Percentiles rank a stretch among this genome's conserved stretches.
Conservation (phyloP, 2,113 vertebrate species). For the Bufo bufo region DNA sequence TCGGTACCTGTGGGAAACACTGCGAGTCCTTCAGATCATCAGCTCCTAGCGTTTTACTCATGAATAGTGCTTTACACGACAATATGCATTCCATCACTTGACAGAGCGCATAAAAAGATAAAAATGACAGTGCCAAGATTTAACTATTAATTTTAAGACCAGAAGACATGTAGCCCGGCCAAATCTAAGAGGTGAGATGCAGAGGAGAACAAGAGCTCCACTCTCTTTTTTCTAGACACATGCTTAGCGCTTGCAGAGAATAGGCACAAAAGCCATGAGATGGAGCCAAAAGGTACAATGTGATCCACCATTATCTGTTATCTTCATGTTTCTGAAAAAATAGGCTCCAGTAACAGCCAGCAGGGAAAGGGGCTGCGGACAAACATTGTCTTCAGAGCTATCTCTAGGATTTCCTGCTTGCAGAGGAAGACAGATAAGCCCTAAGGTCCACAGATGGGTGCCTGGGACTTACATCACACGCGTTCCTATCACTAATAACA, state of each 20-base stretch:
- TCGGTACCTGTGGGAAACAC: background rate
- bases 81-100: slow-evolving; percentile 23
- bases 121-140: slow-evolving; percentile 22
- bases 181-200: background rate
- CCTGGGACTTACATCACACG: slow-evolving; percentile 32
- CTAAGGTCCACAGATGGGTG: slow-evolving; percentile 30
- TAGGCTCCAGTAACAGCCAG: slow-evolving; percentile 26
- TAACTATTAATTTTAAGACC: slow-evolving; percentile 15
- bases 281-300: slow-evolving; percentile 42
- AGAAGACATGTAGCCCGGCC: slow-evolving; percentile 31
- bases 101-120: slow-evolving; percentile 35
- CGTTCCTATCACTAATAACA: slow-evolving; percentile 36
- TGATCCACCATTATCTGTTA: slow-evolving; percentile 52
- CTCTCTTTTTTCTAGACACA: slow-evolving; percentile 10
- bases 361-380: slow-evolving; percentile 39
- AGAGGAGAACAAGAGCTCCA: slow-evolving; percentile 14
- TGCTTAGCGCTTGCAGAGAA: slow-evolving; percentile 37
- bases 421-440: slow-evolving; percentile 56
- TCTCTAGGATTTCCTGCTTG: slow-evolving; percentile 58
- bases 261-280: slow-evolving; percentile 31
- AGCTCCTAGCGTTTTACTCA: background rate
- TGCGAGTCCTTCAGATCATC: background rate
- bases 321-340: slow-evolving; percentile 52
- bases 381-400: slow-evolving; percentile 53
- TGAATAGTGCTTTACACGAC: background rate